These are phyloP conservation scores for Indicator maculatus DNA, from an alignment of 2,113 vertebrate species.

Conservation along the genomic window DNA sequence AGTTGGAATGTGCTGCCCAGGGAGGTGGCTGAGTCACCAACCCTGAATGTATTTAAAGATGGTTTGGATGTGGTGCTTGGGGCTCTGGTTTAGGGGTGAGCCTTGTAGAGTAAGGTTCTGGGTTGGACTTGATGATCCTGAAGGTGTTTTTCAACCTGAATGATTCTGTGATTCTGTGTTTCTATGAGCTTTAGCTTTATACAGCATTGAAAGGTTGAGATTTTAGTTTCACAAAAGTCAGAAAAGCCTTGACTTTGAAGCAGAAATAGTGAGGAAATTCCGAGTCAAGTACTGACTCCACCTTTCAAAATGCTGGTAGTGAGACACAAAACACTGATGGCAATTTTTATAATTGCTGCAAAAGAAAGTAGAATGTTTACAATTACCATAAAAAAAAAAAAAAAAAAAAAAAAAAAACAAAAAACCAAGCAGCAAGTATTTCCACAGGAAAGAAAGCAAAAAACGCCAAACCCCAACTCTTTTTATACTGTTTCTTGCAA, in stretches of 20 bases:
- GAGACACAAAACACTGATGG: neutral
- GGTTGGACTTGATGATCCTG: no score
- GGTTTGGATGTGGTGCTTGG: no score
- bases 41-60: no score
- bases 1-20: no score
- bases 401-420: neutral
- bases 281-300: neutral
- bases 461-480: neutral
- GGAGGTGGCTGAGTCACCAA: no score
- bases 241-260: neutral
- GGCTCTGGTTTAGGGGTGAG: no score
- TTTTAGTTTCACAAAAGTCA: neutral
- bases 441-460: neutral
- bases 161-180: no score
- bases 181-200: neutral
- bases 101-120: no score
- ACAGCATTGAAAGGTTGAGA: neutral
- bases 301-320: neutral
- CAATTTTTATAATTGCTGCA: neutral
- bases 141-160: no score
- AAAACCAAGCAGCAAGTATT: neutral
- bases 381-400: neutral
- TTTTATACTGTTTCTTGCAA: neutral
- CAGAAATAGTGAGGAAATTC: neutral
- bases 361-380: neutral